Percentiles rank a stretch among this genome's conserved stretches.
phyloP scores from a whole-genome alignment of 2,113 vertebrate species.

The Phyllostomus hastatus region DNA sequence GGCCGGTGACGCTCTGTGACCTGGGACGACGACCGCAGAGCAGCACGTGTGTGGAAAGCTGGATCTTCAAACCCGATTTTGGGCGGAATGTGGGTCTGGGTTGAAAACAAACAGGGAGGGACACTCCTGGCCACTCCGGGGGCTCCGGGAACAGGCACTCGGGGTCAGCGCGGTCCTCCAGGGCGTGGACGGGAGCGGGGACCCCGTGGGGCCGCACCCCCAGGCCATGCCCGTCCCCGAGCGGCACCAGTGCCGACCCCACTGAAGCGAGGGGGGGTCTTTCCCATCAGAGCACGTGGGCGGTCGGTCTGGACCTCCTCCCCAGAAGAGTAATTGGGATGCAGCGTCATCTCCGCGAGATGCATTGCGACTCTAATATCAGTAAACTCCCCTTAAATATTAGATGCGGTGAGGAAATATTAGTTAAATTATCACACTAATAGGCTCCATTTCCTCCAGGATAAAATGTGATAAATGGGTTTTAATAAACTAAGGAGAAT shows the following conservation, averaged over 20 bases:
- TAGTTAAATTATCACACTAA: conserved; percentile 85
- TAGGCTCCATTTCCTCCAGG: conserved; percentile 82
- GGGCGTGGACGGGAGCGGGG: fast-evolving
- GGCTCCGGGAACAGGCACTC: fast-evolving
- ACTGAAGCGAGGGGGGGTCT: neutral
- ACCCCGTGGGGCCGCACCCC: fast-evolving
- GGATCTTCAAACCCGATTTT: neutral
- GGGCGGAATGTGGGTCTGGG: neutral
- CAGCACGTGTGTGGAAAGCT: fast-evolving
- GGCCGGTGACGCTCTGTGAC: fast-evolving
- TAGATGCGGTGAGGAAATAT: conserved; percentile 83
- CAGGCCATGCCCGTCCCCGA: neutral
- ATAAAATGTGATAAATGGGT: conserved; percentile 82
- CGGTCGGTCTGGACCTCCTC: conserved; percentile 39
- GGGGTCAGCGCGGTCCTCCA: fast-evolving
- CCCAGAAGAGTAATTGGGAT: conserved; percentile 79
- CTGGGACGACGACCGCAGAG: fast-evolving
- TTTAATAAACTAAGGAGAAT: conserved; percentile 90
- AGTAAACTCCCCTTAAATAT: conserved; percentile 83
- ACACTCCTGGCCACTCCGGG: neutral
- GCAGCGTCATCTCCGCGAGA: conserved; percentile 78
- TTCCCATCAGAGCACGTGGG: neutral
- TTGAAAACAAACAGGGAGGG: neutral
- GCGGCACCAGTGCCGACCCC: neutral
- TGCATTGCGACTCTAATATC: conserved; percentile 85